phyloP scores from a whole-genome alignment of 2,113 vertebrate species.

The Reinhardtius hippoglossoides region DNA sequence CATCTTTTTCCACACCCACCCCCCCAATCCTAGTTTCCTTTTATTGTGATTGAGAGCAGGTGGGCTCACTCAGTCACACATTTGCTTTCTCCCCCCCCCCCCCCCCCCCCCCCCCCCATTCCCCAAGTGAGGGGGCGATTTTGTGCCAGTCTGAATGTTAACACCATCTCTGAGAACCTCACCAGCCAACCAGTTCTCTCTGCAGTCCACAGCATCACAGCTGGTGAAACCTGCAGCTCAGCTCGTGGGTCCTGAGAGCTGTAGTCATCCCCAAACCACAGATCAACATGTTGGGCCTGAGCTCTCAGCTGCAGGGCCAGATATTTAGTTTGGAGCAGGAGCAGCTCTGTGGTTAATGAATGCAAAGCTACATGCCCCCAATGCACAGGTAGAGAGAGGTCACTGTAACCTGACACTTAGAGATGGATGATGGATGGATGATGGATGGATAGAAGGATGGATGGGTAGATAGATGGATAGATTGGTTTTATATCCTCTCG shows the following conservation, averaged over 20 bases:
- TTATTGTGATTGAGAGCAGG: conserved; percentile 68
- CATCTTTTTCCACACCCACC: conserved; percentile 35
- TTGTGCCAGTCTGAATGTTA: conserved; percentile 23
- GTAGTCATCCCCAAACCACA: conserved; percentile 42
- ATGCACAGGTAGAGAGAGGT: conserved; percentile 36
- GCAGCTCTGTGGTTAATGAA: conserved; percentile 51
- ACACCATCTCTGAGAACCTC: conserved; percentile 8
- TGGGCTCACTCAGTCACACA: conserved; percentile 33
- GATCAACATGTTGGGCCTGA: conserved; percentile 34
- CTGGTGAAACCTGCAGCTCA: conserved; percentile 26
- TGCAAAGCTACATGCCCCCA: conserved; percentile 59
- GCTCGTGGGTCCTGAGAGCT: conserved; percentile 32
- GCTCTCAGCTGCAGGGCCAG: conserved; percentile 56
- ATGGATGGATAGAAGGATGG: background rate
- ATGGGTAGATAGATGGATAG: background rate
- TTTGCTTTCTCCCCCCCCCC: background rate
- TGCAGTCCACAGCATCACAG: conserved; percentile 36
- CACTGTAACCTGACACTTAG: conserved; percentile 19
- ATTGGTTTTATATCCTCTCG: background rate
- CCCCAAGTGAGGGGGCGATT: background rate
- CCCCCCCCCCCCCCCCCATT: background rate
- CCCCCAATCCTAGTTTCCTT: conserved; percentile 45
- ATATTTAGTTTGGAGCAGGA: conserved; percentile 65
- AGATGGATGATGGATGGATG: background rate
- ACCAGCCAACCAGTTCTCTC: background rate